Conservation (phyloP, 2,797 vertebrate species). For the Diplodus sargus region DNA sequence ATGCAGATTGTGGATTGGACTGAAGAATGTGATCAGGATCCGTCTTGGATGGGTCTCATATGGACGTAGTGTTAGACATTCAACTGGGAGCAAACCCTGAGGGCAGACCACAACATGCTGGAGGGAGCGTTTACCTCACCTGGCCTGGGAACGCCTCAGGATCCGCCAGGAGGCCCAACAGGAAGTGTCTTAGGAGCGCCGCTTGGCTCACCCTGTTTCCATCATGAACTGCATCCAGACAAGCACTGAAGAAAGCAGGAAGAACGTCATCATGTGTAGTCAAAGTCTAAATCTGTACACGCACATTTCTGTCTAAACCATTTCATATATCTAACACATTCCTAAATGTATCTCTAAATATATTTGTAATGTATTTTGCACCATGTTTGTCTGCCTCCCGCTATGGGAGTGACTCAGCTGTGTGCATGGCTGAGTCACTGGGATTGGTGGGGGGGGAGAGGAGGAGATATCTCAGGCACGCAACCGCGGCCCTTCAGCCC, state of each 20-base stretch:
- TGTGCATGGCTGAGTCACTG: constrained; percentile 63
- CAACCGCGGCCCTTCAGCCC: constrained; percentile 55
- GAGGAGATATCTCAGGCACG: constrained; percentile 51
- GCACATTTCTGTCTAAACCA: background rate
- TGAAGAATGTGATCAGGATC: constrained; percentile 11
- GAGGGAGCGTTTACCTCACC: constrained; percentile 19
- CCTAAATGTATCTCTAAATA: background rate
- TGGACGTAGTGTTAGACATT: constrained; percentile 10
- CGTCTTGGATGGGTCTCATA: background rate
- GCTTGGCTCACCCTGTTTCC: background rate
- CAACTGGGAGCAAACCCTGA: constrained; percentile 2
- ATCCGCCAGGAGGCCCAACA: background rate
- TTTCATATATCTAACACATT: background rate
- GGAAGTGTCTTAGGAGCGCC: background rate
- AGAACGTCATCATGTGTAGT: background rate
- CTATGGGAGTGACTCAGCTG: constrained; percentile 59
- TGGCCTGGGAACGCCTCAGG: constrained; percentile 2
- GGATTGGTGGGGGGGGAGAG: constrained; percentile 29
- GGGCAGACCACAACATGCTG: constrained; percentile 6
- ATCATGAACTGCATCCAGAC: background rate
- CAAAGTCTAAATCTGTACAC: background rate
- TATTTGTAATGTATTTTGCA: background rate
- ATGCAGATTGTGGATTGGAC: background rate
- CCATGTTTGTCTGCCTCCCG: background rate
- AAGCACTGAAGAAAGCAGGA: background rate